Evolutionary conservation across 2,888 invertebrate genomes (phyloP), one percentile per base, ranked within the genome.

Genomic region (Hyppa rectilinea): DNA sequence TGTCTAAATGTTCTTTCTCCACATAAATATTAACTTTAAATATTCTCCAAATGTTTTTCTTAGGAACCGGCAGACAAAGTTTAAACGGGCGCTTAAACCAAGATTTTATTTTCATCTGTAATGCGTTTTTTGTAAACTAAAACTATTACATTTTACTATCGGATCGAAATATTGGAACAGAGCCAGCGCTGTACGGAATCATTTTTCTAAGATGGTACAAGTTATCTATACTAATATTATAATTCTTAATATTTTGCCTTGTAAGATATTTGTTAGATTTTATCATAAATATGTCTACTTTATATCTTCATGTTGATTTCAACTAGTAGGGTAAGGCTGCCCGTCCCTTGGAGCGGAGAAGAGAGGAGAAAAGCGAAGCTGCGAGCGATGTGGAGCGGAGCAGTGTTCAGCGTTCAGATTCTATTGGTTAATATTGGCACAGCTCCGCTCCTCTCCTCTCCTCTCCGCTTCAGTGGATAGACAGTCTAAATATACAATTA

Each of bases 81-180:
- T 83, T 73, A 53, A 75, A 55, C 63, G 59, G 26, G 29, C 64
- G 60, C 60, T 78, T 71, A 78, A 83, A 71, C 71, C 36, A 68
- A 55, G 73, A 71, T 71, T 74, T 83, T 83, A 75, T 85, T 75
- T 71, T 81, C 56, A 60, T 77, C 69, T 70, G 71, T 80, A 81
- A 83, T 75, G 71, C 38, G 68, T 80, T 85, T 85, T 85, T 83
- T 80, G 71, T 74, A 71, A 85, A 85, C 69, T 85, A 65, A 78
- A 81, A 75, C 83, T 83, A 78, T 83, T 85, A 83, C 56, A 83
- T 80, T 85, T 83, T 70, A 83, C 47, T 73, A 76, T 76, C 62
- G 67, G 74, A 80, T 80, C 55, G 71, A 62, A 58, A 62, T 61
- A 78, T 85, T 83, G 83, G 85, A 74, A 38, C 23, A 31, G 53